Conservation (phyloP, 2,888 invertebrate species). For the Pseudococcus viburni region DNA sequence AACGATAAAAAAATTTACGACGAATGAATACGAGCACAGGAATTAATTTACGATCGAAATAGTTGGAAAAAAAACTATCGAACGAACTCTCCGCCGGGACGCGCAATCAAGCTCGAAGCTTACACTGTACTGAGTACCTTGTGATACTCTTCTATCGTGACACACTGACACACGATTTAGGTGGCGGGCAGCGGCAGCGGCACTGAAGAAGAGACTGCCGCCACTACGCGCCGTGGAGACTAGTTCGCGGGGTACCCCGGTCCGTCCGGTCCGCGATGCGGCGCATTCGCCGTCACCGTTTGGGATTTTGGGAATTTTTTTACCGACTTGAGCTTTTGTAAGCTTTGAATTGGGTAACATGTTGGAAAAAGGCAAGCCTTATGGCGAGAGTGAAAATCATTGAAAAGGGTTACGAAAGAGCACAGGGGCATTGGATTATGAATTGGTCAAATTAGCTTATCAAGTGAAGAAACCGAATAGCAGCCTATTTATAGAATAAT, state of each 20-base stretch:
- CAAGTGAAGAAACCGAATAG: neutral
- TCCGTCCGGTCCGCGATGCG: neutral
- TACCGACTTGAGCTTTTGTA: no score
- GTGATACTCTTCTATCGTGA: conserved; percentile 21
- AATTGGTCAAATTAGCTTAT: neutral
- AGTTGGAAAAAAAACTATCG: neutral
- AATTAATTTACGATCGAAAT: neutral
- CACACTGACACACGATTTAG: conserved; percentile 35
- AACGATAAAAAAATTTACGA: neutral
- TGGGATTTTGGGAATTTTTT: no score
- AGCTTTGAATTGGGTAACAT: no score
- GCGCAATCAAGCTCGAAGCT: conserved; percentile 27
- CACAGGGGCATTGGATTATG: no score
- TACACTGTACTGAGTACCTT: conserved; percentile 20
- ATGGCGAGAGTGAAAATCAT: no score
- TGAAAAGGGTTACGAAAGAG: no score
- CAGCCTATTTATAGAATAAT: neutral
- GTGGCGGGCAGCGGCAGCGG: neutral
- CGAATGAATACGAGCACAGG: neutral
- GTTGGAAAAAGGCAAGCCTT: no score
- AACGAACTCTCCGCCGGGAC: conserved; percentile 10
- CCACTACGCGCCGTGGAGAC: neutral
- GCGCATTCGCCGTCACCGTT: neutral
- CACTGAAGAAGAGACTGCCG: conserved; percentile 20
- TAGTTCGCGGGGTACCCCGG: neutral